Conservation (phyloP, 92 coral and sea anemone genomes). For the Phymanthus crucifer region DNA sequence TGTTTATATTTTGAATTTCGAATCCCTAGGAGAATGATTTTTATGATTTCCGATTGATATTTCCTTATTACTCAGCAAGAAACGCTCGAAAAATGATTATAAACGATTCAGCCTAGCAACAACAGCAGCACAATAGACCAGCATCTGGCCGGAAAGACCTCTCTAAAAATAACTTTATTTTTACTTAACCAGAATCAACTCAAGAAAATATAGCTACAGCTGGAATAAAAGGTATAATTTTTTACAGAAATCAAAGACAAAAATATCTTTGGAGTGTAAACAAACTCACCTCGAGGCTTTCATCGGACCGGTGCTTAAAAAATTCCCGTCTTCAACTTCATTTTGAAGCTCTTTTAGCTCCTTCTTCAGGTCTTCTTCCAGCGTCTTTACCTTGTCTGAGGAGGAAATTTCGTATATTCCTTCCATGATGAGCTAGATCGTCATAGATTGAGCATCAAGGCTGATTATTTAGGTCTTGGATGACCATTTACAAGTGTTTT, state of each 20-base stretch:
- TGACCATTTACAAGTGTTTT: background rate
- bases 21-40: background rate
- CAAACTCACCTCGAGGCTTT: slow-evolving; percentile 86
- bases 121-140: background rate
- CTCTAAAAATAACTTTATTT: background rate
- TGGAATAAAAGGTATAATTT: background rate
- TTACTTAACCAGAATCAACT: background rate
- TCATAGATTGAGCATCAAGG: background rate
- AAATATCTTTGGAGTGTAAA: background rate
- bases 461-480: background rate
- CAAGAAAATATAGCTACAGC: background rate
- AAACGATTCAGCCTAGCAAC: slow-evolving; percentile 27
- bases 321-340: slow-evolving; percentile 94
- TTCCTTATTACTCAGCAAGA: background rate
- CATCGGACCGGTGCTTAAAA: slow-evolving; percentile 57
- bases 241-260: background rate
- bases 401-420: slow-evolving; percentile 93
- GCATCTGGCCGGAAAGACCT: slow-evolving; percentile 15
- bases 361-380: slow-evolving; percentile 88
- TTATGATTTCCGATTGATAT: background rate
- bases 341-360: slow-evolving; percentile 91
- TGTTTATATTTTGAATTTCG: background rate
- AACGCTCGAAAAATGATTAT: background rate
- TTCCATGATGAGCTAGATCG: slow-evolving; percentile 52
- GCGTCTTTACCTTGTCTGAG: slow-evolving; percentile 81